Base-by-base conservation (phyloP, 2,113 vertebrate genomes). In the Phoxinus phoxinus region DNA sequence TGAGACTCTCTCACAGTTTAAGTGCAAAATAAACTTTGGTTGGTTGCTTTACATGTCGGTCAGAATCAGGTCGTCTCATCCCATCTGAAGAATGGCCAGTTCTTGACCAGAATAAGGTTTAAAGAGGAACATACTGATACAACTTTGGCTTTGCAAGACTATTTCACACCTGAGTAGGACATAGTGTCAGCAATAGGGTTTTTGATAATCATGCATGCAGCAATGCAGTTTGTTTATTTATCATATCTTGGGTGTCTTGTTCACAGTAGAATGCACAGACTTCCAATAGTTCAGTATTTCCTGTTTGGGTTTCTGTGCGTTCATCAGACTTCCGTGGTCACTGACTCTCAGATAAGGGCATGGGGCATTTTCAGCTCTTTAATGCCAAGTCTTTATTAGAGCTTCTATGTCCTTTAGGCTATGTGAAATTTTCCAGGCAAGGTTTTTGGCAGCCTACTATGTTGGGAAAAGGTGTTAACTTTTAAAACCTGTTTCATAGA, bases 261-360 rank as follows among this genome's bases (percentile, higher is more conserved):
- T 30, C 63, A 80, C 15, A 46, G 77, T 41, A 41, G 56, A 79
- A 44, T 79, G 23, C 58, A 46, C 13, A 13, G 27, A 69, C 41
- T 51, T 46, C 80, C 25, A 69, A 48, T 37, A 10, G 30, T 25
- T 35, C 56, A 46, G 23, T 2, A 17, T 56, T 67, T 85, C 83
- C 73, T 77, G 59, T 77, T 85, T 69, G 32, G 46, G 32, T 85
- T 53, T 48, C 37, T 51, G 37, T 46, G 37, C 11, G 6, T 3
- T 75, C 56, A 65, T 65, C 17, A 56, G 30, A 78, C 65, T 85
- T 85, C 48, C 46, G 30, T 76, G 83, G 71, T 65, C 58, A 84
- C 11, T 65, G 27, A 17, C 41, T 77, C 37, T 32, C 8, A 63
- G 83, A 84, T 75, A 76, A 76, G 58, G 51, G 19, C 41, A 84